Conservation (phyloP, 35 echinoderm and acorn worm genomes). For the Nesometra sesokonis region DNA sequence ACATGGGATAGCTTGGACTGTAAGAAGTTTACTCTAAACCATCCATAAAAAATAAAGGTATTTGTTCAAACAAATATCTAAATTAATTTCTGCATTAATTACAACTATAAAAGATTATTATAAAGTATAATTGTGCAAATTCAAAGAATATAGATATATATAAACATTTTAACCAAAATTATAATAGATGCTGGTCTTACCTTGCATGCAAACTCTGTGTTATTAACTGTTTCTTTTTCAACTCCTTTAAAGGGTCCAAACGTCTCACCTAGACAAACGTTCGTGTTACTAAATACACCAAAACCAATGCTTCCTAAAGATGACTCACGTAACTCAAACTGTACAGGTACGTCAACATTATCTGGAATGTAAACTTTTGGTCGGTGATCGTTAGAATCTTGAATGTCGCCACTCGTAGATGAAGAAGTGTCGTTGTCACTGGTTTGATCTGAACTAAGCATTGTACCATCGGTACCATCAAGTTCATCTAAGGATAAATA, state of each 20-base stretch:
- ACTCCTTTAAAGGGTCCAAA: slow-evolving; percentile 65
- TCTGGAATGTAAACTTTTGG: slow-evolving; percentile 65
- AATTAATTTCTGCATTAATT: too few relatives aligned
- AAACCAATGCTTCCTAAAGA: slow-evolving; percentile 42
- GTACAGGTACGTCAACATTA: slow-evolving; percentile 47
- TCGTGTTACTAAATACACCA: slow-evolving; percentile 46
- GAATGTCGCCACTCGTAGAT: neutral
- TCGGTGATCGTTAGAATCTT: neutral
- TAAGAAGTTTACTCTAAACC: too few relatives aligned
- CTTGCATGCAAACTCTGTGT: slow-evolving; percentile 61
- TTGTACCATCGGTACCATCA: neutral
- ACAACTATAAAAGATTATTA: too few relatives aligned
- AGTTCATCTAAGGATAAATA: neutral
- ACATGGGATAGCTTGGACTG: too few relatives aligned
- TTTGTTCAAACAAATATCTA: too few relatives aligned
- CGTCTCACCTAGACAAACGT: slow-evolving; percentile 31
- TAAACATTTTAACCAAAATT: too few relatives aligned
- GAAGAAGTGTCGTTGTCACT: neutral
- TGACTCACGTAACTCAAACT: slow-evolving; percentile 62
- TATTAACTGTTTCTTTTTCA: slow-evolving; percentile 21
- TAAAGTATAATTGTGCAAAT: too few relatives aligned
- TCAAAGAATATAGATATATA: too few relatives aligned
- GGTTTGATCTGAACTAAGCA: neutral
- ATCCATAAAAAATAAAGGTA: too few relatives aligned
- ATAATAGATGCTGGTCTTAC: too few relatives aligned